Base-by-base conservation (phyloP, 2,113 vertebrate genomes). In the Meleagris gallopavo region DNA sequence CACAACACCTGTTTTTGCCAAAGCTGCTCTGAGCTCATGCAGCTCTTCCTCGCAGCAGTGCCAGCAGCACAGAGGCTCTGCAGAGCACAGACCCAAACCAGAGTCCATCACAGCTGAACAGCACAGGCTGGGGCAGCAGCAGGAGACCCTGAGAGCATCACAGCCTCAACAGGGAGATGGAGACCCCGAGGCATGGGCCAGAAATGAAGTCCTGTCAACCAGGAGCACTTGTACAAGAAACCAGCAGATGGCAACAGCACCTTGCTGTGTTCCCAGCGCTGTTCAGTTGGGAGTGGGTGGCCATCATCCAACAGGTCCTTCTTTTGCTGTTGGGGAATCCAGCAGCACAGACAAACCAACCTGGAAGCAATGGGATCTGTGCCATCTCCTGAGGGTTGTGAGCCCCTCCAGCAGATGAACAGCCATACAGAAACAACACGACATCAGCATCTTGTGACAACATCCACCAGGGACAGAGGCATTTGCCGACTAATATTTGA, bases 171-270 rank as follows among this genome's bases (percentile, higher is more conserved):
- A 5, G 6, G 12, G n/a, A n/a, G 76, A 41, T 1, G 9, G 41
- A 89, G 50, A 62, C 6, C 55, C n/a, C 10, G 4, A 4, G 5
- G 2, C 6, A 18, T 11, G 50, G 36, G 55, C 9, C 19, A 54
- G 83, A 38, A 69, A 19, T 0, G 2, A 16, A 38, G 34, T 46
- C 30, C 41, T 6, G 4, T 5, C n/a, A 8, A 3, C 3, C 3
- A 20, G 57, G 24, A 72, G 8, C 9, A 4, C 0, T 1, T 21
- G 27, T 1, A 2, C 24, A 20, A 69, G 11, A 29, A 83, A 45
- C 94, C 95, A 90, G 95, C 83, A 96, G 95, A 86, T 96, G 94
- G 95, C 95, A 96, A 96, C 80, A 94, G 83, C 86, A 83, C 29
- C 3, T 5, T 38, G 4, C 7, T 13, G 8, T 0, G 10, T 1